A percentile compares a stretch with the other conserved stretches of the same genome.
Conservation (phyloP, 1,140 invertebrate genomes). For the Diorhabda sublineata region DNA sequence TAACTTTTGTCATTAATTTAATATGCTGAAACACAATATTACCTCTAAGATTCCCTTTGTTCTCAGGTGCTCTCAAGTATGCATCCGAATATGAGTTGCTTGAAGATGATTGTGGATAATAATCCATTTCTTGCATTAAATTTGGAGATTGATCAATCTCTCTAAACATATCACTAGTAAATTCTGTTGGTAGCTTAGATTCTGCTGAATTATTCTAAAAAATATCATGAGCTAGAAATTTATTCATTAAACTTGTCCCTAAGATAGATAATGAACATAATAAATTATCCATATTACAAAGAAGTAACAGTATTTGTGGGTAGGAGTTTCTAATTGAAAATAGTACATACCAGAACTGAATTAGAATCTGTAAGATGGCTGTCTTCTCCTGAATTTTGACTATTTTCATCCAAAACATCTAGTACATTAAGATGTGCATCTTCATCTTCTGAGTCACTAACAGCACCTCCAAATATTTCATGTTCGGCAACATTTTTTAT, state of each 20-base stretch:
- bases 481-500: conserved; percentile 57
- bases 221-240: not conserved
- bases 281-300: not conserved
- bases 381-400: conserved; percentile 69
- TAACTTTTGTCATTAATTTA: not conserved
- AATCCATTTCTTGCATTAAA: conserved; percentile 42
- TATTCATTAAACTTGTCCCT: not conserved
- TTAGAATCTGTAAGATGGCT: conserved; percentile 72
- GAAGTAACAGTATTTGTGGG: not conserved
- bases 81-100: conserved; percentile 37
- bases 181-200: conserved; percentile 43
- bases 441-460: conserved; percentile 79
- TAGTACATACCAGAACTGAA: conserved; percentile 52
- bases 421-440: conserved; percentile 66
- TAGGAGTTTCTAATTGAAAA: not conserved
- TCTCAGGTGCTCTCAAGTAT: conserved; percentile 32
- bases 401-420: conserved; percentile 73
- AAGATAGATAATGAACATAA: not conserved
- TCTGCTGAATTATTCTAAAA: conserved; percentile 37
- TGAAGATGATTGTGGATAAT: conserved; percentile 39
- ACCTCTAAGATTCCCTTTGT: conserved; percentile 37
- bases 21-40: not conserved
- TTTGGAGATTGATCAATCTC: conserved; percentile 30
- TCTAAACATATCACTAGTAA: conserved; percentile 46
- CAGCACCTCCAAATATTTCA: conserved; percentile 84